Evolutionary conservation across 35 echinoderm and acorn worm species (phyloP), one percentile per base, ranked within the genome.

Genomic region (Lytechinus pictus): DNA sequence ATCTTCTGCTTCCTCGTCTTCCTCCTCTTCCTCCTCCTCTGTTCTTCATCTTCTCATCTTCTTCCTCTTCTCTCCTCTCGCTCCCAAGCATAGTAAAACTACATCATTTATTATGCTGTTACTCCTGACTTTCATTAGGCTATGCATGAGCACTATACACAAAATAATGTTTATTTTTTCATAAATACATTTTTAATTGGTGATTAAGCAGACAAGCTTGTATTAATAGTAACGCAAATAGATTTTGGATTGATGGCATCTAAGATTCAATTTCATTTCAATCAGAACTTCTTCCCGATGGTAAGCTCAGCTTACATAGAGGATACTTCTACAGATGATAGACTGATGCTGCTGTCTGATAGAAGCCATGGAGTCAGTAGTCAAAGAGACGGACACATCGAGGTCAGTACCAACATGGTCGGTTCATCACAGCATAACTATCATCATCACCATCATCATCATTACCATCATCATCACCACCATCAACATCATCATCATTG

Each of bases 221-320:
- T 13, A 71, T 2, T 58, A 2, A 13, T 21, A 71, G 24, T 71
- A 5, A 71, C 61, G 61, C 61, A 4, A 21, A 24, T 13, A 71
- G 24, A 4, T 13, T 10, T 71, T 4, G 16, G 16, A 5, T 24
- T 71, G 61, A 21, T 2, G 24, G 12, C 44, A 55, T 94, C 86
- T 94, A 27, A 16, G 11, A 33, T 87, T n/a, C 52, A 19, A 89
- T 54, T 24, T 72, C 12, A 53, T 95, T 86, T 6, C 11, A 13
- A 21, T 14, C 44, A 97, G 97, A 97, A 97, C 60, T 95, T 95
- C 94, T 97, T 92, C 56, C 97, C 97, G 9, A 96, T 97, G 97
- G 97, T 97, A 28, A 96, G 95, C 87, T 92, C 95, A 33, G 97
- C 97, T 29, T 96, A 96, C 89, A 97, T 97, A 44, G 93, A 97